phyloP scores from a whole-genome alignment of 2,797 vertebrate species.

The Rhynchonycteris naso region DNA sequence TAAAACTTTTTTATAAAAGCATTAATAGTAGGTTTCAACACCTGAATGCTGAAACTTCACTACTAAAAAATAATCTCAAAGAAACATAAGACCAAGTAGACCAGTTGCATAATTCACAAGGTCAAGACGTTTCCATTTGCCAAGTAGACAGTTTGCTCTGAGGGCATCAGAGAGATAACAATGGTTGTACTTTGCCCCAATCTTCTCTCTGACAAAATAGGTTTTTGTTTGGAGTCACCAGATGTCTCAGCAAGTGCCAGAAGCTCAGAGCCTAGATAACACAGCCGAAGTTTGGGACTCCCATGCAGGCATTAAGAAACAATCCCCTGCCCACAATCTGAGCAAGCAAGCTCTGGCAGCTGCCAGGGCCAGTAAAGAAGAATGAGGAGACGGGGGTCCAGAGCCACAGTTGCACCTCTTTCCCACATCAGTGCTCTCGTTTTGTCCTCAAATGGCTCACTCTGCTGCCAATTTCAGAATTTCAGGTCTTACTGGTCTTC shows the following conservation, averaged over 20 bases:
- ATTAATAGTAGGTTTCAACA: constrained; percentile 6
- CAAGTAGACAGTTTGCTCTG: constrained; percentile 59
- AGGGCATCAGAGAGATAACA: constrained; percentile 66
- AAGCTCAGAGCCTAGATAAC: constrained; percentile 63
- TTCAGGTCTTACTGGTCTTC: constrained; percentile 34
- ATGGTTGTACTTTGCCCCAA: constrained; percentile 55
- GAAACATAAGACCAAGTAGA: constrained; percentile 57
- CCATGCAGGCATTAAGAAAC: constrained; percentile 59
- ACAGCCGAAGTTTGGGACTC: constrained; percentile 60
- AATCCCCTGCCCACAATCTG: constrained; percentile 49
- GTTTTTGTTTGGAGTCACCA: constrained; percentile 74
- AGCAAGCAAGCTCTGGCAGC: constrained; percentile 54
- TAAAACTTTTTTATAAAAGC: not conserved
- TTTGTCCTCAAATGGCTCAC: not conserved
- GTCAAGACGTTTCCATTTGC: constrained; percentile 53
- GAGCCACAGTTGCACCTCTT: not conserved
- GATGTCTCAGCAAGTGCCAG: constrained; percentile 61
- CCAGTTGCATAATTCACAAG: constrained; percentile 34
- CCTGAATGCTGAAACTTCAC: not conserved
- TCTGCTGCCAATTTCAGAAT: constrained; percentile 43
- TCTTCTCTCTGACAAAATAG: constrained; percentile 69
- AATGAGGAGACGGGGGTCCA: not conserved
- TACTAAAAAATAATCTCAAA: constrained; percentile 63
- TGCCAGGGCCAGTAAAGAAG: constrained; percentile 30
- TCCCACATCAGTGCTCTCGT: not conserved